These are phyloP conservation scores for Glyptemys insculpta DNA, from an alignment of 2,797 vertebrate genomes.

Conservation along the genomic window DNA sequence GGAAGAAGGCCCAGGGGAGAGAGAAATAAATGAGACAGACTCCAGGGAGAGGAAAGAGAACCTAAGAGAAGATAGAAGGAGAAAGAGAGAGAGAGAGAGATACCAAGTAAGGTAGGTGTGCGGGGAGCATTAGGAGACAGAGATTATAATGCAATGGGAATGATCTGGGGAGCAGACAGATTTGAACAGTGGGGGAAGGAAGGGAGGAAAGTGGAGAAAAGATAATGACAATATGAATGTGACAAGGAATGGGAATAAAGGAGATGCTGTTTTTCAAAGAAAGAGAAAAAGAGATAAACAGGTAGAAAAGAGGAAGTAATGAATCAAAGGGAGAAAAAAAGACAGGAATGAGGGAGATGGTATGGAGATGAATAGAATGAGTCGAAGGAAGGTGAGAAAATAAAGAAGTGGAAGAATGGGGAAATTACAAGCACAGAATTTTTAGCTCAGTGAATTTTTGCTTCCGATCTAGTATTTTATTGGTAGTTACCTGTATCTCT, in stretches of 20 bases:
- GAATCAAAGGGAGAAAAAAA: not conserved
- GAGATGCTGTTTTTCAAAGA: not conserved
- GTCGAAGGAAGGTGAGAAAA: not conserved
- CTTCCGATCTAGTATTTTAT: not conserved
- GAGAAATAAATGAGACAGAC: not conserved
- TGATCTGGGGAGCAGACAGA: not conserved
- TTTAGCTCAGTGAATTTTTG: not conserved
- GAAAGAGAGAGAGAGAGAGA: not conserved
- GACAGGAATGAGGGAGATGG: not conserved
- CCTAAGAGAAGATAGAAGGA: not conserved
- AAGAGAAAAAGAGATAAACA: not conserved
- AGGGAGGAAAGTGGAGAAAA: not conserved
- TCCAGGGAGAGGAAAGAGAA: not conserved
- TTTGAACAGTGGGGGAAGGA: not conserved
- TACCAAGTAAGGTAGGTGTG: not conserved
- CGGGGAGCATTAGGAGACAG: not conserved
- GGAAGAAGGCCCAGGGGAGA: not conserved
- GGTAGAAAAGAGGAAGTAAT: not conserved
- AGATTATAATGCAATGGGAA: not conserved
- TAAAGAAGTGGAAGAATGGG: not conserved
- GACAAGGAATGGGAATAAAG: not conserved
- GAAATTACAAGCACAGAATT: not conserved
- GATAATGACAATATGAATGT: not conserved
- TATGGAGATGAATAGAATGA: no score
- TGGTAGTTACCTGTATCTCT: not conserved